Conservation (phyloP, 2,888 invertebrate genomes). For the Drosophila anomelani region DNA sequence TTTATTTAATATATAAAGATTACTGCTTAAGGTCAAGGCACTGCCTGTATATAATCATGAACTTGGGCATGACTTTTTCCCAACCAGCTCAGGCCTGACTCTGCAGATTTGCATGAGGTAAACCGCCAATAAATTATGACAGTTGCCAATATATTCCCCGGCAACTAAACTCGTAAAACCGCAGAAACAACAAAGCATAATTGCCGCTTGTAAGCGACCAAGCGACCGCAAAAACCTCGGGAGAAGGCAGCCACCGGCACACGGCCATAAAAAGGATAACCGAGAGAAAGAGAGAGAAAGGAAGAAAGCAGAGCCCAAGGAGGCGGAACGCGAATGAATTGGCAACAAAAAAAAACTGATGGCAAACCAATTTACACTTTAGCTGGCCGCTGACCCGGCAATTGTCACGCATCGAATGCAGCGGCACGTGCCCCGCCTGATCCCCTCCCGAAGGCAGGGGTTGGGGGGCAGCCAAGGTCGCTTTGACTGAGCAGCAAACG, state of each 20-base stretch:
- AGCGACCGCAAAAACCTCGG: conserved; percentile 1
- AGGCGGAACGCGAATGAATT: background rate
- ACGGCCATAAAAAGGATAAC: conserved; percentile 6
- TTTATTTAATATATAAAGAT: background rate
- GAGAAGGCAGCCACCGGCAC: background rate
- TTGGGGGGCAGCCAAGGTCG: conserved; percentile 23
- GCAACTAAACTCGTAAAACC: conserved; percentile 7
- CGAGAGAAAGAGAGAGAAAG: background rate
- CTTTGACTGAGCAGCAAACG: background rate
- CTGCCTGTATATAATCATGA: background rate
- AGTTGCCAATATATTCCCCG: conserved; percentile 1
- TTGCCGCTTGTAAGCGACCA: conserved; percentile 8
- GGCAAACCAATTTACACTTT: conserved; percentile 40
- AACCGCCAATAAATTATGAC: conserved; percentile 6
- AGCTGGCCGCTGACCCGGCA: conserved; percentile 30
- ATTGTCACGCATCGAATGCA: conserved; percentile 42
- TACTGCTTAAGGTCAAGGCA: background rate
- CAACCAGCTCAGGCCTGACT: background rate
- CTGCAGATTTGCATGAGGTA: background rate
- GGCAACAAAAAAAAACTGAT: conserved; percentile 7
- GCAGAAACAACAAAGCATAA: conserved; percentile 17
- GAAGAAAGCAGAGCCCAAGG: background rate
- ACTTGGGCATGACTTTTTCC: background rate
- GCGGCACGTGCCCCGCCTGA: conserved; percentile 33
- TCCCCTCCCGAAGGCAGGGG: background rate